Base-by-base conservation (phyloP, 2,113 vertebrate genomes). In the Pteropus alecto region DNA sequence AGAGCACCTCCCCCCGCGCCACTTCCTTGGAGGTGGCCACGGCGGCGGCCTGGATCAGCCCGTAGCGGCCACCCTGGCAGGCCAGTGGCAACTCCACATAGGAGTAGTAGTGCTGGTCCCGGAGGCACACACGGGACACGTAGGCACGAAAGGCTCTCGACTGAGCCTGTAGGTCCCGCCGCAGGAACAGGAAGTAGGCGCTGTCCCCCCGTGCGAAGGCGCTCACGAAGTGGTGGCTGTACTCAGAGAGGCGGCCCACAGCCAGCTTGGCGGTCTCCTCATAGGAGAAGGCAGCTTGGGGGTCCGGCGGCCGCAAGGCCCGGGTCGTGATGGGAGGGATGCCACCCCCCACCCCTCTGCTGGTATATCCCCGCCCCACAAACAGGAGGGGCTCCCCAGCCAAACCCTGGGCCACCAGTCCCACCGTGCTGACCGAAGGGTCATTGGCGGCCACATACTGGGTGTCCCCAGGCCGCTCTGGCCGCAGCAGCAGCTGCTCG, bases 361-460 rank as follows among this genome's bases (percentile, higher is more conserved):
- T 99, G 24, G 99, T 99, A 95, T 99, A 99, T 7, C 99, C 99
- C 19, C 99, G 99, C 0, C 99, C 99, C 54, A 99, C 99, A 77
- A 99, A 99, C 41, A 99, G 98, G 35, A 99, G 98, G 0, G 99
- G 99, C 85, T 99, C 98, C 13, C 98, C 98, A 30, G 98, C 98
- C 78, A 98, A 99, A 0, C 99, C 98, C 90, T 98, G 98, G 18
- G 99, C 99, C n/a, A 99, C 99, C 15, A 99, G 98, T 9, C 99
- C 99, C 92, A 99, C 99, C 0, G 99, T 99, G 87, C 99, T 99
- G 89, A 99, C 99, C 0, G 99, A 99, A n/a, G 99, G 99, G 95
- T 99, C 99, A 16, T 99, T 99, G 81, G 99, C 99, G 0, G 99
- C 99, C 56, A 99, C 99, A 0, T 99, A 99, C 83, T 99, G 99